phyloP scores from a whole-genome alignment of 2,113 vertebrate species.

The Himantopus leucocephalus region DNA sequence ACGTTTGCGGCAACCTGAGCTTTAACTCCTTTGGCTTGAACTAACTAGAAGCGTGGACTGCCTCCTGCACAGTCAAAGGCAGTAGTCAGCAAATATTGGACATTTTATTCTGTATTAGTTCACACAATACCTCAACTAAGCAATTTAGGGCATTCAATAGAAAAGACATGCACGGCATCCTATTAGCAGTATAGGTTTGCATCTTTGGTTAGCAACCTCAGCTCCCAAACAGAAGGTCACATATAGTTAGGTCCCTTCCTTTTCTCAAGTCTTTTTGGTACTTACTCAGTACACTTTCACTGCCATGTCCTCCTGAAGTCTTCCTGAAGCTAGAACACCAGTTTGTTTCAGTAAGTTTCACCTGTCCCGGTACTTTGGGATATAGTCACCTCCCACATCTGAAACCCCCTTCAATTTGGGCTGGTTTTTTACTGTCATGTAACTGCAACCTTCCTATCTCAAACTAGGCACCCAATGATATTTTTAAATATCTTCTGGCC shows the following conservation, averaged over 20 bases:
- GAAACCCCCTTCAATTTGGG: neutral
- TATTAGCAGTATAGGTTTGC: neutral
- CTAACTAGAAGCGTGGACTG: neutral
- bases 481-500: neutral
- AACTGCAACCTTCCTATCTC: neutral
- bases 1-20: neutral
- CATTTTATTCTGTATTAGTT: neutral
- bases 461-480: neutral
- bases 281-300: neutral
- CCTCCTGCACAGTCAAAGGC: neutral
- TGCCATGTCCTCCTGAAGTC: neutral
- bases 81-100: neutral
- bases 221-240: neutral
- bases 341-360: neutral
- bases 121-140: neutral
- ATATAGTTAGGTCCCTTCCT: neutral
- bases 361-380: neutral
- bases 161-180: neutral
- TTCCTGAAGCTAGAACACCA: neutral
- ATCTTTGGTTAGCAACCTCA: neutral
- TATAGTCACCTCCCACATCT: neutral
- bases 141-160: neutral
- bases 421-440: neutral
- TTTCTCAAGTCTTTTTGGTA: neutral
- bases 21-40: neutral